Percentiles rank a stretch among this genome's conserved stretches.
Evolutionary conservation across 2,888 invertebrate species (phyloP).

Genomic region (Hydrotaea cyrtoneurina): DNA sequence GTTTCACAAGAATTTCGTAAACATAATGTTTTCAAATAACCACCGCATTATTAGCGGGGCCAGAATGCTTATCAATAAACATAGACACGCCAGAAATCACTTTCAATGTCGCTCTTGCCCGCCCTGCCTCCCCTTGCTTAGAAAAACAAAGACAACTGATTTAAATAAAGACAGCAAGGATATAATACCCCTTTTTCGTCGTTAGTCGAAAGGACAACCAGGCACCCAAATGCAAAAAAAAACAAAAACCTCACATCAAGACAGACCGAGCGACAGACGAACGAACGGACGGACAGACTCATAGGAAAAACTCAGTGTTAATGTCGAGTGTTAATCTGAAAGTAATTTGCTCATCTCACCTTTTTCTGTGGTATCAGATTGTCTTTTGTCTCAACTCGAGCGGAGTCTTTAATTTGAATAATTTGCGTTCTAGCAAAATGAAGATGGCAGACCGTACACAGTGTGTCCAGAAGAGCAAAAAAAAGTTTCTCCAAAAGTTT

Average conservation of each 20-base stretch:
- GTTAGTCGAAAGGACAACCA: neutral
- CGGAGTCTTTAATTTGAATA: slow-evolving; percentile 57
- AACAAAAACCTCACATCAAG: too few species aligned
- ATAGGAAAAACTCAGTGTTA: slow-evolving; percentile 4
- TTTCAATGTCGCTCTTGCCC: neutral
- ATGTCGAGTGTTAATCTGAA: slow-evolving; percentile 57
- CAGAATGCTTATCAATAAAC: slow-evolving; percentile 57
- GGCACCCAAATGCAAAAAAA: too few species aligned
- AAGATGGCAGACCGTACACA: slow-evolving; percentile 8
- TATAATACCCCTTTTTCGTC: neutral
- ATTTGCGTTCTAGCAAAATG: slow-evolving; percentile 34
- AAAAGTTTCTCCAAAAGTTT: slow-evolving; percentile 13
- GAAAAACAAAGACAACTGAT: slow-evolving; percentile 52
- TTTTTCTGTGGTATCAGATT: slow-evolving; percentile 11
- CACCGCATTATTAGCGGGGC: slow-evolving; percentile 59
- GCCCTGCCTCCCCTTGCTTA: slow-evolving; percentile 20
- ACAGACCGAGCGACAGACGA: neutral
- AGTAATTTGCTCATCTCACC: slow-evolving; percentile 59
- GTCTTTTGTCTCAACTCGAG: slow-evolving; percentile 41
- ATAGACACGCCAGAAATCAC: slow-evolving; percentile 48
- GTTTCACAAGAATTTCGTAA: slow-evolving; percentile 15
- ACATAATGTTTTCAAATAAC: slow-evolving; percentile 54
- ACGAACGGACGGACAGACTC: neutral
- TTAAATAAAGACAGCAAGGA: slow-evolving; percentile 42
- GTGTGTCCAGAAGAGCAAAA: neutral